These are phyloP conservation scores for Caenorhabditis parvicauda DNA, from an alignment of 2,888 invertebrate species.

Conservation along the genomic window DNA sequence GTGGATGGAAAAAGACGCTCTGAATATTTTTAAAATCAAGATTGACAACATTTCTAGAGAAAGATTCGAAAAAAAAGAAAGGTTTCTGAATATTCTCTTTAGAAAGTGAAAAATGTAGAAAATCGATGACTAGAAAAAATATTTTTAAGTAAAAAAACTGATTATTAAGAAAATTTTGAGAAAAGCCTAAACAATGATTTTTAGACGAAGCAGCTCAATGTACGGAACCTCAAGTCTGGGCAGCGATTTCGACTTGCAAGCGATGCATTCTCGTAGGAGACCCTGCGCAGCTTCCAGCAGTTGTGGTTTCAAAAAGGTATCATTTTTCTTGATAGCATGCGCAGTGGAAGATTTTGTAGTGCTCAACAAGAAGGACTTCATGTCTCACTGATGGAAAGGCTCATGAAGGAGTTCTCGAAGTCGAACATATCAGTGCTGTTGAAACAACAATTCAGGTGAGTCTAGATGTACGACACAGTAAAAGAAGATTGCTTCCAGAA, in stretches of 20 bases:
- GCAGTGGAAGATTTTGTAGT: conserved; percentile 8
- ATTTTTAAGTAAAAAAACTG: too few relatives aligned
- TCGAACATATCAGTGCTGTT: conserved; percentile 39
- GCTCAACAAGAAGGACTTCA: conserved; percentile 9
- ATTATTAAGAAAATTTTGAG: not conserved
- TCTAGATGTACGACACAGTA: not conserved
- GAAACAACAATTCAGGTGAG: conserved; percentile 41
- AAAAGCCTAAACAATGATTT: not conserved
- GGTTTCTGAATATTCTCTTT: too few relatives aligned
- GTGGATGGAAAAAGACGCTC: too few relatives aligned
- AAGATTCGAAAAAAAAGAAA: not conserved
- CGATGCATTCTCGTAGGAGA: conserved; percentile 53
- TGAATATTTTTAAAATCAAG: not conserved
- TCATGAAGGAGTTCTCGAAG: conserved; percentile 25
- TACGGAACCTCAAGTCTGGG: conserved; percentile 38
- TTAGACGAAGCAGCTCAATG: conserved; percentile 41
- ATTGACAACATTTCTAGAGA: not conserved
- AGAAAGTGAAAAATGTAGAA: too few relatives aligned
- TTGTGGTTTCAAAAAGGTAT: conserved; percentile 23
- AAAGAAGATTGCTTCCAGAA: conserved; percentile 16
- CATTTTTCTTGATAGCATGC: not conserved
- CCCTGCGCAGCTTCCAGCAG: conserved; percentile 46
- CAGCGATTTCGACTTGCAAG: conserved; percentile 29
- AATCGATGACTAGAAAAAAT: too few relatives aligned
- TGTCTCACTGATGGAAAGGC: conserved; percentile 33